Evolutionary conservation across 1,140 invertebrate genomes (phyloP), one percentile per base, ranked within the genome.

Genomic region (Ceratina calcarata): DNA sequence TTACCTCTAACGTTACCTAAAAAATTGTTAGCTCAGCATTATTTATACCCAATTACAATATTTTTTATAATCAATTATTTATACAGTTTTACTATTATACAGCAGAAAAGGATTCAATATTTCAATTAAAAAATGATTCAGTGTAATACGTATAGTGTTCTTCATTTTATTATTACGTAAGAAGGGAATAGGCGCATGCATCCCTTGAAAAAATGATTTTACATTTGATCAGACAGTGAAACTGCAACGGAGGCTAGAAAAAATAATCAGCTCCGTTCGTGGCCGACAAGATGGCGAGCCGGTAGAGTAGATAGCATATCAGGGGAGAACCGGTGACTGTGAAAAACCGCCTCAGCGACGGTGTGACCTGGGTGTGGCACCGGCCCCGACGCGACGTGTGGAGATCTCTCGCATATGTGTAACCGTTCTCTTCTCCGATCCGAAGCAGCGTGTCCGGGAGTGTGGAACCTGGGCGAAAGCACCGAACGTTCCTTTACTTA

Each of bases 341-440:
- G 60, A 72, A 78, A 78, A 78, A 78, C 37, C 60, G 13, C 57
- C 24, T 3, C 60, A 27, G n/a, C 10, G 76, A 61, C 70, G 76
- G 76, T 78, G 68, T 57, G 76, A 78, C 76, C 69, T 78, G 76
- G 76, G 76, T 78, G 76, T 78, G 76, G 76, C 76, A 20, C 49
- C 20, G 57, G n/a, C 37, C 37, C 37, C 37, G 37, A 45, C 37
- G 37, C 53, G 74, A 77, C 74, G 66, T 24, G 74, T 49, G 57
- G 60, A 65, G 76, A 78, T 72, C 76, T 78, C 68, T 78, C 69
- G 76, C 76, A 78, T 78, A 78, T 78, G 76, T 78, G 76, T 78
- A 78, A 78, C 76, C 76, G 76, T 64, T 64, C 58, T 49, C 66
- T 27, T 32, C 67, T 53, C 49, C 66, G 16, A 8, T 27, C 12